These are phyloP conservation scores for Polyodon spathula DNA, from an alignment of 2,113 vertebrate species.

Conservation along the genomic window DNA sequence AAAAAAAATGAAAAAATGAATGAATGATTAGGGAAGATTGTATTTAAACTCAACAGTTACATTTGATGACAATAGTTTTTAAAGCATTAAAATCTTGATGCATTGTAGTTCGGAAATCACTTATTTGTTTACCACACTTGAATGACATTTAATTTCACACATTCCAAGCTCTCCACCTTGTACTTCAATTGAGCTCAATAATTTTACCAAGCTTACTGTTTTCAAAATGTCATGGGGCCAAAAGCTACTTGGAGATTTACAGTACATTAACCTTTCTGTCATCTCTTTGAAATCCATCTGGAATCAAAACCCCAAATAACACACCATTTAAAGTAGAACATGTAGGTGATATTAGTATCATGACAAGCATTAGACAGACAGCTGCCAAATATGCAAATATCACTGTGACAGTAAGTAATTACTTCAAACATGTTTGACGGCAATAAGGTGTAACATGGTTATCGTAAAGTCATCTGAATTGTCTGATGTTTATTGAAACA, in stretches of 20 bases:
- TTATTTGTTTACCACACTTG: conserved; percentile 28
- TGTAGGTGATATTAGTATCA: background rate
- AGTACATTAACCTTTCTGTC: conserved; percentile 53
- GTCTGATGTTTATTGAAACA: too few species aligned
- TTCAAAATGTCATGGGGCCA: conserved; percentile 54
- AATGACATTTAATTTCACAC: conserved; percentile 50
- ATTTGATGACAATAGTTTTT: background rate
- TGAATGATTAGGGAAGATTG: too few species aligned
- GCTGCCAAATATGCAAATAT: background rate
- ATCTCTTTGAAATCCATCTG: conserved; percentile 52
- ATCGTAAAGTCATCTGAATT: background rate
- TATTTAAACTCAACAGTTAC: background rate
- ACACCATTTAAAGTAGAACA: background rate
- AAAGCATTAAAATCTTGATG: background rate
- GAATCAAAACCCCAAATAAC: conserved; percentile 28
- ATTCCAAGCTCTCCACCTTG: conserved; percentile 31
- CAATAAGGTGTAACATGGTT: background rate
- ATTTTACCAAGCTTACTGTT: conserved; percentile 33
- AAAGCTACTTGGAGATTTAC: conserved; percentile 49
- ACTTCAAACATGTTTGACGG: background rate
- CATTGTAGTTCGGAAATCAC: background rate
- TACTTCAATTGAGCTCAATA: conserved; percentile 38
- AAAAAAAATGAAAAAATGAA: too few species aligned
- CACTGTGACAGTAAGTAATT: background rate
- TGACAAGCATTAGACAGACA: background rate